These are phyloP conservation scores for Cyprinodon tularosa DNA, from an alignment of 2,113 vertebrate species.

Conservation along the genomic window DNA sequence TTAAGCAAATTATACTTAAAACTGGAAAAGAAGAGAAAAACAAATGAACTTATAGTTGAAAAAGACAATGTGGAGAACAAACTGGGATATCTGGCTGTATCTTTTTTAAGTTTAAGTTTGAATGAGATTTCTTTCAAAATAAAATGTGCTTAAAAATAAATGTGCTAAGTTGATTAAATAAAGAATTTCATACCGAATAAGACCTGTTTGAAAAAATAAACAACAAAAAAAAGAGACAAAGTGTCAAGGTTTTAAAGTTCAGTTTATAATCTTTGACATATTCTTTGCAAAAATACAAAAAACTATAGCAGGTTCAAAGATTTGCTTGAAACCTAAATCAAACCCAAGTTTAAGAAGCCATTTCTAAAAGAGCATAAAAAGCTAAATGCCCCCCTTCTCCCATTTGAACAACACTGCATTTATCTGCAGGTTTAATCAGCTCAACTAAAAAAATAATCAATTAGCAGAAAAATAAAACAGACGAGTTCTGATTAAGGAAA, in stretches of 20 bases:
- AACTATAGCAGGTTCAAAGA: background rate
- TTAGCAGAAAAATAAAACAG: background rate
- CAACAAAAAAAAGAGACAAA: no score
- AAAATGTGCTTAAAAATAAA: background rate
- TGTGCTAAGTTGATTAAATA: background rate
- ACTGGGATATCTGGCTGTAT: background rate
- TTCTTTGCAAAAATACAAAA: no score
- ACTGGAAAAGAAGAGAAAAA: background rate
- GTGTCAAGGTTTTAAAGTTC: no score
- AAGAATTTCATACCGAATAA: no score
- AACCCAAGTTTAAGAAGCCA: background rate
- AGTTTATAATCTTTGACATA: background rate
- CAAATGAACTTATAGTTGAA: background rate
- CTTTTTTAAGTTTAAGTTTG: background rate
- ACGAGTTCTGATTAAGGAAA: background rate
- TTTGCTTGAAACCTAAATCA: background rate
- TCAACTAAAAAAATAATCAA: background rate
- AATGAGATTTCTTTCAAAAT: background rate
- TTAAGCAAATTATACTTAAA: background rate
- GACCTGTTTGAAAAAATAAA: no score
- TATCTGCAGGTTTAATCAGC: background rate
- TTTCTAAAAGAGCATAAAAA: background rate
- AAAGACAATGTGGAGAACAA: background rate
- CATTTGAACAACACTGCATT: background rate
- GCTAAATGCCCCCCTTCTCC: background rate